These are phyloP conservation scores for Andrena bicolor DNA, from an alignment of 2,888 invertebrate species.

Conservation along the genomic window DNA sequence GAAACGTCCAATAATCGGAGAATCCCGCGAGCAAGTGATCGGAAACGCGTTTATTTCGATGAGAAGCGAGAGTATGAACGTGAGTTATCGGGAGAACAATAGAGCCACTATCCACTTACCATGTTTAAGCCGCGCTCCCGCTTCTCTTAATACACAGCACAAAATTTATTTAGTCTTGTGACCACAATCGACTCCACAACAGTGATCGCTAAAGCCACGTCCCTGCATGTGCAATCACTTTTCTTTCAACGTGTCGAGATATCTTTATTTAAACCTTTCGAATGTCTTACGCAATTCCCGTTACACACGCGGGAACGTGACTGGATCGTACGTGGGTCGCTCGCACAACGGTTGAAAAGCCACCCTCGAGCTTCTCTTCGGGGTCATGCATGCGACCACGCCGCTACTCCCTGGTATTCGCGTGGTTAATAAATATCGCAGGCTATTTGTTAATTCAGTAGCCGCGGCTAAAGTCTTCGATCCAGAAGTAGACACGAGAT, in stretches of 20 bases:
- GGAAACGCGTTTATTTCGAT: slow-evolving; percentile 14
- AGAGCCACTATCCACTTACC: not conserved
- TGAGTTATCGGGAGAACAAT: slow-evolving; percentile 10
- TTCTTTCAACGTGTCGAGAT: no score
- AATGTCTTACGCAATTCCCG: not conserved
- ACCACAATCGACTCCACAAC: not conserved
- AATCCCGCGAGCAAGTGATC: not conserved
- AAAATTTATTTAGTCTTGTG: not conserved
- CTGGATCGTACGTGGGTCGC: not conserved
- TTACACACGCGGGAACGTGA: not conserved
- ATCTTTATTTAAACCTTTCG: no score
- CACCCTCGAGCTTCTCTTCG: slow-evolving; percentile 29
- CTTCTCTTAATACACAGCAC: not conserved
- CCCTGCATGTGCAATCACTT: not conserved
- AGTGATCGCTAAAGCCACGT: not conserved
- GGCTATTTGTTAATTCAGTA: slow-evolving; percentile 68
- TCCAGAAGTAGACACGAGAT: slow-evolving; percentile 49
- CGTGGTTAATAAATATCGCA: slow-evolving; percentile 63
- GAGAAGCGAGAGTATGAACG: not conserved
- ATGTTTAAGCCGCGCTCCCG: not conserved
- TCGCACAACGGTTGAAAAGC: not conserved
- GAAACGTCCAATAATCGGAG: slow-evolving; percentile 21
- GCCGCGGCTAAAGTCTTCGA: slow-evolving; percentile 60
- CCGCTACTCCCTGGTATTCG: slow-evolving; percentile 65
- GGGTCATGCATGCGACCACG: slow-evolving; percentile 25